A percentile compares a stretch with the other conserved stretches of the same genome.
Conservation (phyloP, 2,888 invertebrate species). For the Ctena decussata region DNA sequence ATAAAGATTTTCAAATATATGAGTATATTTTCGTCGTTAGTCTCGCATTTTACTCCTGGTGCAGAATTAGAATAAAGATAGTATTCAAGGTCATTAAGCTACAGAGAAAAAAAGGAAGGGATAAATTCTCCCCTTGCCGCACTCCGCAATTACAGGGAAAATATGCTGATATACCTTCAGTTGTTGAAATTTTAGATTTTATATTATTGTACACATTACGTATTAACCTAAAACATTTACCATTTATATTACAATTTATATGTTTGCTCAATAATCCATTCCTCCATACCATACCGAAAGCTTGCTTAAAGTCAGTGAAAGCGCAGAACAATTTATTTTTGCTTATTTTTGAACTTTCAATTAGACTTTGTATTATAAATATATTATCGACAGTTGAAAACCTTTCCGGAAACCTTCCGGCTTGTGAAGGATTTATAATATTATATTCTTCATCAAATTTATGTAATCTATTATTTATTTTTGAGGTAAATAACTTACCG, state of each 20-base stretch:
- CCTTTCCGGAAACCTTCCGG: neutral
- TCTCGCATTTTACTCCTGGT: too few species aligned
- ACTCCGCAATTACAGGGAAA: neutral
- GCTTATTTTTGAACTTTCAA: neutral
- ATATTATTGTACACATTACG: neutral
- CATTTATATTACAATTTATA: neutral
- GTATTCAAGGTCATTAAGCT: neutral
- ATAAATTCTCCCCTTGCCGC: neutral
- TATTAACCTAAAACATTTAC: neutral
- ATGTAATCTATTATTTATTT: neutral
- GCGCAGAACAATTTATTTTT: neutral
- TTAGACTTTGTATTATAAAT: neutral
- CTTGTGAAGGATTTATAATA: neutral
- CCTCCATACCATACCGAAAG: neutral
- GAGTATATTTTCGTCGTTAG: neutral
- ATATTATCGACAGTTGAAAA: neutral
- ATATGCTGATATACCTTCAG: neutral
- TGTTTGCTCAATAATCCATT: neutral
- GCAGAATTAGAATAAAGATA: neutral
- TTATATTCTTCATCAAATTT: neutral
- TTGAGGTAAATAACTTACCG: neutral
- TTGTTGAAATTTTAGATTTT: neutral
- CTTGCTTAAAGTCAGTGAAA: neutral
- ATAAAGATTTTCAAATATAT: too few species aligned
- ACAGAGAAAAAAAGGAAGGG: neutral